These are phyloP conservation scores for Lithophane semibrunnea DNA, from an alignment of 2,888 invertebrate genomes.

Conservation along the genomic window DNA sequence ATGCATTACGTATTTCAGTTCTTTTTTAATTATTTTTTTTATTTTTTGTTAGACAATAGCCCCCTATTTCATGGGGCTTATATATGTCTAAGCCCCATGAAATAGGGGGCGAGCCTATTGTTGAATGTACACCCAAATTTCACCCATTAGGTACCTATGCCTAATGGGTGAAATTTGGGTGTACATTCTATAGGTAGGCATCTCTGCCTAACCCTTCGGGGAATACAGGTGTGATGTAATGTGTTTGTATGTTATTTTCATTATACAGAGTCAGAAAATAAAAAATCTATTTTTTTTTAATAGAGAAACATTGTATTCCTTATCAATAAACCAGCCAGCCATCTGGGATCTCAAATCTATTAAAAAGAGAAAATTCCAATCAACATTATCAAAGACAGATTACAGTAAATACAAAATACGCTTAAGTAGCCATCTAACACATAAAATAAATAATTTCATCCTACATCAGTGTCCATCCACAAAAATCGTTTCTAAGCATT, in stretches of 20 bases:
- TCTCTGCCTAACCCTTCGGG: not conserved
- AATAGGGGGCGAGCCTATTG: too few relatives aligned
- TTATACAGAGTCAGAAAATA: not conserved
- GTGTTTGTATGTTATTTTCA: not conserved
- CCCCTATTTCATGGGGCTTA: not conserved
- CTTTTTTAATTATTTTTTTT: not conserved
- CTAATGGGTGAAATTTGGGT: not conserved
- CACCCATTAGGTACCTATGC: too few relatives aligned
- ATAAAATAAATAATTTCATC: slow-evolving; percentile 66
- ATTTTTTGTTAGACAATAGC: not conserved
- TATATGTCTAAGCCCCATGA: too few relatives aligned
- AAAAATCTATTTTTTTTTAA: too few relatives aligned
- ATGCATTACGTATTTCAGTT: not conserved
- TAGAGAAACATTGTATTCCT: not conserved
- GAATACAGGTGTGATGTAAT: not conserved
- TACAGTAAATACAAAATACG: slow-evolving; percentile 4
- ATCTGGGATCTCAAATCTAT: not conserved
- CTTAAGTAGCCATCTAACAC: slow-evolving; percentile 15
- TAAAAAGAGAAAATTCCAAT: slow-evolving; percentile 1
- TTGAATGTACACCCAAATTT: too few relatives aligned
- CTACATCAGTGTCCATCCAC: slow-evolving; percentile 68
- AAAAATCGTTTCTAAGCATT: slow-evolving; percentile 79
- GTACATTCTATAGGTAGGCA: too few relatives aligned
- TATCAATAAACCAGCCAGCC: not conserved
- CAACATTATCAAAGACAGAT: slow-evolving; percentile 12